Conservation (phyloP, 2,113 vertebrate genomes). For the Oncorhynchus tshawytscha region DNA sequence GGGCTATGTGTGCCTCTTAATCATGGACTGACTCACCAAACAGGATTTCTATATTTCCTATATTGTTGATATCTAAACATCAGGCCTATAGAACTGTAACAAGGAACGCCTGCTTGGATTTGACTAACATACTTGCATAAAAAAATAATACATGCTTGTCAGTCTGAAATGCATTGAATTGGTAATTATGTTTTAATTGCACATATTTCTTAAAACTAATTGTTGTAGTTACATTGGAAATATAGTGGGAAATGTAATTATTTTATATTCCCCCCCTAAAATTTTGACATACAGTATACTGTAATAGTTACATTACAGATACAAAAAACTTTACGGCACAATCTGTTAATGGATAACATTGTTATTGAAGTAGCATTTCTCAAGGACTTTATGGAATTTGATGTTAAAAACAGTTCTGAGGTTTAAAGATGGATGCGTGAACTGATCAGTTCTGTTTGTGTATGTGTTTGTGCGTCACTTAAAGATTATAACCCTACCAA, state of each 20-base stretch:
- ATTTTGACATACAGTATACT: too few species aligned
- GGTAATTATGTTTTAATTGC: not conserved
- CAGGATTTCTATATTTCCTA: too few species aligned
- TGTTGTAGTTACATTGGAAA: not conserved
- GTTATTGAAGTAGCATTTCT: conserved; percentile 28
- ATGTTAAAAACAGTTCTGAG: conserved; percentile 34
- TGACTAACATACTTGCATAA: too few species aligned
- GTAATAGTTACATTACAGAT: not conserved
- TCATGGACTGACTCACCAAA: not conserved
- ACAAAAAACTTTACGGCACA: not conserved
- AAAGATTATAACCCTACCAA: conserved; percentile 28
- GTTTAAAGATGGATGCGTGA: conserved; percentile 28
- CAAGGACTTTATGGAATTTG: conserved; percentile 45
- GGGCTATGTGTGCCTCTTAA: not conserved
- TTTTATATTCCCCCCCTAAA: not conserved
- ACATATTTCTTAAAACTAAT: not conserved
- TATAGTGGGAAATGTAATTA: not conserved
- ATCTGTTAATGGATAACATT: conserved; percentile 12
- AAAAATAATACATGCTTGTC: not conserved
- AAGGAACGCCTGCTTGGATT: not conserved
- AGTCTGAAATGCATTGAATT: not conserved
- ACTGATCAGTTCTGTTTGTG: conserved; percentile 52
- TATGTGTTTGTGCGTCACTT: conserved; percentile 55
- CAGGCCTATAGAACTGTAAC: not conserved
- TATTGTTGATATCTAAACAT: not conserved